These are phyloP conservation scores for Sminthurides bifidus DNA, from an alignment of 1,140 invertebrate species.

Conservation along the genomic window DNA sequence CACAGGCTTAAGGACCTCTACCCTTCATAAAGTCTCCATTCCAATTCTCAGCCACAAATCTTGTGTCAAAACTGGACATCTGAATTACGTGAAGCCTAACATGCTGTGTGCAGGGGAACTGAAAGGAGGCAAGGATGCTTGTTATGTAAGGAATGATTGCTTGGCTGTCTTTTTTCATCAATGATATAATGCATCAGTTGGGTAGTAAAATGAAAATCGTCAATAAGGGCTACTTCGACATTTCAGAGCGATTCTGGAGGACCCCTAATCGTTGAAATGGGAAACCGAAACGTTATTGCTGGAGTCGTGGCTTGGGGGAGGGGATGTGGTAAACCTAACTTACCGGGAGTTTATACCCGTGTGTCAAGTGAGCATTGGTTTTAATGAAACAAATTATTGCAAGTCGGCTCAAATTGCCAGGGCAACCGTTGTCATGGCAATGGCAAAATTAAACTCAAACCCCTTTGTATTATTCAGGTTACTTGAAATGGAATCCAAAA, in stretches of 20 bases:
- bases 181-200: neutral
- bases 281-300: constrained; percentile 29
- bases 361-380: constrained; percentile 35
- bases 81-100: constrained; percentile 29
- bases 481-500: neutral
- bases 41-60: neutral
- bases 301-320: constrained; percentile 66
- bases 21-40: neutral
- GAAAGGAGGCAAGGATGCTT: constrained; percentile 59
- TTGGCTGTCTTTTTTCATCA: no score
- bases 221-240: no score
- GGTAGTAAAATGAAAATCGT: neutral
- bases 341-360: constrained; percentile 63
- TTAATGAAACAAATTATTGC: neutral
- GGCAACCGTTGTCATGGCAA: neutral
- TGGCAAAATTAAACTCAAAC: neutral
- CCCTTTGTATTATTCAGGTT: neutral
- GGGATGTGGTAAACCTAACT: constrained; percentile 57
- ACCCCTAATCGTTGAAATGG: constrained; percentile 20
- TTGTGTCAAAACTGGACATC: neutral
- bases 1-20: neutral
- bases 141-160: constrained; percentile 46
- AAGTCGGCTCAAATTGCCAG: neutral
- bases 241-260: constrained; percentile 27
- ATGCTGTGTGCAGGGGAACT: constrained; percentile 62